Conservation (phyloP, 2,797 vertebrate species). For the Gouania willdenowi region DNA sequence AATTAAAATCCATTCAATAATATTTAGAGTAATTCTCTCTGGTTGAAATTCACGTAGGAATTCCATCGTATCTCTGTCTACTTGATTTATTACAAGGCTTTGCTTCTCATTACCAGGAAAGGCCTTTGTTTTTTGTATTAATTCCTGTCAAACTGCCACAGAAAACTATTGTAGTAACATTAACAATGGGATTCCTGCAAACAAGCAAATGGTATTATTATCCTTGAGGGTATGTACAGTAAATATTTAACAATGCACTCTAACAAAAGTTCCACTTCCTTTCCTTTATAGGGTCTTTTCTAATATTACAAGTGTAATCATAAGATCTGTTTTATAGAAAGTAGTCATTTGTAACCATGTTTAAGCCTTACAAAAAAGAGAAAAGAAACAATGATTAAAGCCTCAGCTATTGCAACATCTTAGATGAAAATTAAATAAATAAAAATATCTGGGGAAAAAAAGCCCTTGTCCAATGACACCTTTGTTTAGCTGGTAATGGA, state of each 20-base stretch:
- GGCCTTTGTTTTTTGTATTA: conserved; percentile 25
- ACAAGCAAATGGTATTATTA: conserved; percentile 25
- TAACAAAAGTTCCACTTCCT: conserved; percentile 1
- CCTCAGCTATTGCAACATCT: too few species aligned
- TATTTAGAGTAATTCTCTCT: conserved; percentile 57
- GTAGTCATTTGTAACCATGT: background rate
- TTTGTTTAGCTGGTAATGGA: too few species aligned
- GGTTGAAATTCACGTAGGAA: conserved; percentile 57
- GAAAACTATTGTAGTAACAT: conserved; percentile 27
- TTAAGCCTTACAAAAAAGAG: too few species aligned
- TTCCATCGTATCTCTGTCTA: conserved; percentile 70
- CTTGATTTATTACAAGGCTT: conserved; percentile 71
- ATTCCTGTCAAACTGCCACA: conserved; percentile 28
- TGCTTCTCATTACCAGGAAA: conserved; percentile 60
- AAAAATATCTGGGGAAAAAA: too few species aligned
- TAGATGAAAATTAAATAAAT: too few species aligned
- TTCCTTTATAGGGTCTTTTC: background rate
- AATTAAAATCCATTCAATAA: conserved; percentile 67
- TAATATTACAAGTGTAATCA: conserved; percentile 2
- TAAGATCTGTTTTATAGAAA: background rate
- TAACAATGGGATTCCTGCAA: conserved; percentile 11
- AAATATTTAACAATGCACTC: conserved; percentile 6
- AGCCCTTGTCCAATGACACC: too few species aligned
- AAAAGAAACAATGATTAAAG: too few species aligned
- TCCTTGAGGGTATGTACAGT: conserved; percentile 9